Percentiles rank a stretch among this genome's conserved stretches.
phyloP scores from a whole-genome alignment of 2,113 vertebrate genomes.

The Siniperca knerii region DNA sequence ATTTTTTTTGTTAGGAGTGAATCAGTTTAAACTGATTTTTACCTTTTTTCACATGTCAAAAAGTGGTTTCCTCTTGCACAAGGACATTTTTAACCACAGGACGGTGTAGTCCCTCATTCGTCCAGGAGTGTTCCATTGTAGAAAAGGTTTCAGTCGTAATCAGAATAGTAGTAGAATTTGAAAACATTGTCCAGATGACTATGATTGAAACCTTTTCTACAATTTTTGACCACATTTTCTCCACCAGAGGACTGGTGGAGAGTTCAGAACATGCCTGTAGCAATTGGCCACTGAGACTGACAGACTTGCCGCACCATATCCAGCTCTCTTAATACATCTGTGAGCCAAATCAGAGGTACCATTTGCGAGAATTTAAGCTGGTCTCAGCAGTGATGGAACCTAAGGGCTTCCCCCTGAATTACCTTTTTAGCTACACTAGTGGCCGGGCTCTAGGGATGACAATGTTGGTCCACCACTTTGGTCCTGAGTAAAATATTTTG shows the following conservation, averaged over 20 bases:
- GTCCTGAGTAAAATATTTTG: too few species aligned
- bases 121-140: too few species aligned
- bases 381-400: background rate
- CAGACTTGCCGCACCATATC: background rate
- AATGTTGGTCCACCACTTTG: too few species aligned
- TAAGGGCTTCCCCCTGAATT: background rate
- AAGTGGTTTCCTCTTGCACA: background rate
- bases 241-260: background rate
- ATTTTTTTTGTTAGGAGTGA: background rate
- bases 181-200: too few species aligned
- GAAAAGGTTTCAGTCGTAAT: too few species aligned
- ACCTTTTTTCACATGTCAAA: too few species aligned
- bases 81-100: background rate
- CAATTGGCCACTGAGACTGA: background rate
- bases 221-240: background rate
- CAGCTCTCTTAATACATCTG: background rate
- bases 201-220: too few species aligned
- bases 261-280: background rate
- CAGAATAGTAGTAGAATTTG: too few species aligned
- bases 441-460: too few species aligned
- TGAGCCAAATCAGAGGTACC: background rate
- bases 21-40: constrained; percentile 2
- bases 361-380: constrained; percentile 8
- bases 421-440: too few species aligned
- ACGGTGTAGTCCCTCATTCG: too few species aligned